These are phyloP conservation scores for Pogonocichla stellata DNA, from an alignment of 2,113 vertebrate species.

Conservation along the genomic window DNA sequence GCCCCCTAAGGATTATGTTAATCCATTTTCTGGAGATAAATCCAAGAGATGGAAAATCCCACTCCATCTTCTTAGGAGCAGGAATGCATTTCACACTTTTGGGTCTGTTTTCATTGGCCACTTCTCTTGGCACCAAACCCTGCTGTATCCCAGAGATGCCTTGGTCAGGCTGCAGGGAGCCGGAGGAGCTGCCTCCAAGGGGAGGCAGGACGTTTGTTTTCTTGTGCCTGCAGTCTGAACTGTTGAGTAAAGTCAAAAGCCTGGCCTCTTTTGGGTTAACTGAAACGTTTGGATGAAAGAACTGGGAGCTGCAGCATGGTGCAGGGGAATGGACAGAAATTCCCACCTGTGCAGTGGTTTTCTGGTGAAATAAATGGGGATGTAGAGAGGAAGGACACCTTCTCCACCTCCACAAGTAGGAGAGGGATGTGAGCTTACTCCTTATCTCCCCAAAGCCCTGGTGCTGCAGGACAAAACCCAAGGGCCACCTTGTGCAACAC, in stretches of 20 bases:
- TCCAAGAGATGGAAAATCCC: neutral
- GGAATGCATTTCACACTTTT: neutral
- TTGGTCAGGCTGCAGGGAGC: neutral
- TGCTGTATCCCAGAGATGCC: neutral
- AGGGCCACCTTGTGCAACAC: neutral
- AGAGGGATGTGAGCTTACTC: neutral
- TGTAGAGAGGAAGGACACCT: neutral
- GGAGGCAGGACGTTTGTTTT: neutral
- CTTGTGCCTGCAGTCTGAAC: neutral
- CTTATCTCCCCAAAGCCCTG: neutral
- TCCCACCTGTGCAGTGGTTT: neutral
- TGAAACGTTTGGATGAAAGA: neutral
- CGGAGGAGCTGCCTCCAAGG: fast-evolving
- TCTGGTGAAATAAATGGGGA: neutral
- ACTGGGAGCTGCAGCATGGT: neutral
- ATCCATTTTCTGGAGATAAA: conserved; percentile 36
- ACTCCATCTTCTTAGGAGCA: neutral
- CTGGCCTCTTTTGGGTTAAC: neutral
- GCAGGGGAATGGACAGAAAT: neutral
- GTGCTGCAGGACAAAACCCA: neutral
- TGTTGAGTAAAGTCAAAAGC: neutral
- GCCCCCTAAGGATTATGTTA: neutral
- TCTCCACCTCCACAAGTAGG: neutral
- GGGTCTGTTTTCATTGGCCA: neutral
- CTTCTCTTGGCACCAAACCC: neutral